Conservation (phyloP, 2,888 invertebrate species). For the Amblyteles armatorius region DNA sequence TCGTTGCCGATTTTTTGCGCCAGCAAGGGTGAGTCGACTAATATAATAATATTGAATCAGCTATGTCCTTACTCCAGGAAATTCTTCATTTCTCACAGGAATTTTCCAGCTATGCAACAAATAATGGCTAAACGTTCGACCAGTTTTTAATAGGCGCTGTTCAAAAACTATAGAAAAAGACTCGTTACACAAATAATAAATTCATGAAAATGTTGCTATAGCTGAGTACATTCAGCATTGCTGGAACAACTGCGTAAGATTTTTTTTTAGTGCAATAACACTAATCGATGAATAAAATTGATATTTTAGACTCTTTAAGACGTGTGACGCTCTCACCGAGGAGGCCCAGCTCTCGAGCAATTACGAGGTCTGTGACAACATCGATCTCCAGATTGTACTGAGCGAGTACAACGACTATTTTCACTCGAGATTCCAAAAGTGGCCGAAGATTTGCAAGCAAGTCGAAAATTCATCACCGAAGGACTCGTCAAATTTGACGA, state of each 20-base stretch:
- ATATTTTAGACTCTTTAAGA: conserved; percentile 79
- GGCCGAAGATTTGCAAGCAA: conserved; percentile 92
- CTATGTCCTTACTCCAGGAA: background rate
- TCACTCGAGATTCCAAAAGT: conserved; percentile 93
- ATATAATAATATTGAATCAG: conserved; percentile 7
- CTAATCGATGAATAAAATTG: background rate
- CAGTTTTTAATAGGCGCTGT: background rate
- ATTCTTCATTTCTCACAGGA: background rate
- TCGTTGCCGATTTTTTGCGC: conserved; percentile 89
- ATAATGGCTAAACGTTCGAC: background rate
- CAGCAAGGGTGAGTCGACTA: conserved; percentile 86
- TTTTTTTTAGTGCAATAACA: too few relatives aligned
- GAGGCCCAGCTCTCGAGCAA: conserved; percentile 91
- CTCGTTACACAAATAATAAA: too few relatives aligned
- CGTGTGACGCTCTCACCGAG: conserved; percentile 88
- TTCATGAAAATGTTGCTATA: background rate
- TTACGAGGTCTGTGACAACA: conserved; percentile 94
- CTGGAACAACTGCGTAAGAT: too few relatives aligned
- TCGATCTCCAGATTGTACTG: conserved; percentile 94
- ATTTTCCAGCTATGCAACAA: background rate
- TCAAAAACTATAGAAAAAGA: too few relatives aligned
- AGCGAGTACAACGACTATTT: conserved; percentile 96
- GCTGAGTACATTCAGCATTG: too few relatives aligned
- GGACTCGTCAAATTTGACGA: background rate
- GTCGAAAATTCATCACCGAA: conserved; percentile 76